A percentile compares a stretch with the other conserved stretches of the same genome.
These are phyloP conservation scores for Orientallactaga bullata DNA, from an alignment of 2,113 vertebrate species.

Conservation along the genomic window DNA sequence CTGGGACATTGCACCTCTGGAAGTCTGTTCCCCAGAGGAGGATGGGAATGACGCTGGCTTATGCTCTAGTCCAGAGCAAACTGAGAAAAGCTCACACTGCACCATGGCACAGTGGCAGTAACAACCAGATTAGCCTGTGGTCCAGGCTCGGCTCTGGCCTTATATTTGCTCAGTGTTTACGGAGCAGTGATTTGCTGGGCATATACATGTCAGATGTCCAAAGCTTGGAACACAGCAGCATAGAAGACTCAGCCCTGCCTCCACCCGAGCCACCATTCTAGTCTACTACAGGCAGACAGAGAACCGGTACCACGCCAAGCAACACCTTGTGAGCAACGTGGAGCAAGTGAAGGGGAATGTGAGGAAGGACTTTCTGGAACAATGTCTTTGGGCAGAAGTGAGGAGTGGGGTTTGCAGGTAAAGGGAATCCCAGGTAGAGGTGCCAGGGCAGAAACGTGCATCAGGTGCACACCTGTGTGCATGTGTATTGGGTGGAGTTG, in stretches of 20 bases:
- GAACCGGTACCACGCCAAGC: no score
- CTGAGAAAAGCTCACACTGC: no score
- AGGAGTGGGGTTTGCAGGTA: not conserved
- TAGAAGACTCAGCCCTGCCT: not conserved
- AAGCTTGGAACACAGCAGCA: not conserved
- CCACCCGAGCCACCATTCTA: no score
- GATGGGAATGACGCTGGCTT: not conserved
- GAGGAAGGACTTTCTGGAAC: slow-evolving; percentile 19
- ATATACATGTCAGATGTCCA: not conserved
- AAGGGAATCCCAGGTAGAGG: not conserved
- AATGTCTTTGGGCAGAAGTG: not conserved
- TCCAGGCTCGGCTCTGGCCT: not conserved
- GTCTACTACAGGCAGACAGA: not conserved
- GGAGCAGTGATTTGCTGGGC: not conserved
- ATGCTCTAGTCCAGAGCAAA: not conserved
- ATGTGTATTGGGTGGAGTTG: not conserved
- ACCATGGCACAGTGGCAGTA: accelerated
- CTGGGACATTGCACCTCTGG: not conserved
- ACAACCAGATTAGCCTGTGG: not conserved
- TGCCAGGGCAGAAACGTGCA: not conserved
- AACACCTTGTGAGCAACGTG: no score
- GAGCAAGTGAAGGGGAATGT: not conserved
- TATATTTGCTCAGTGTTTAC: not conserved
- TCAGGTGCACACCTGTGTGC: not conserved
- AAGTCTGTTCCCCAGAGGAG: not conserved